Base-by-base conservation (phyloP, 2,797 vertebrate genomes). In the Hirundo rustica region DNA sequence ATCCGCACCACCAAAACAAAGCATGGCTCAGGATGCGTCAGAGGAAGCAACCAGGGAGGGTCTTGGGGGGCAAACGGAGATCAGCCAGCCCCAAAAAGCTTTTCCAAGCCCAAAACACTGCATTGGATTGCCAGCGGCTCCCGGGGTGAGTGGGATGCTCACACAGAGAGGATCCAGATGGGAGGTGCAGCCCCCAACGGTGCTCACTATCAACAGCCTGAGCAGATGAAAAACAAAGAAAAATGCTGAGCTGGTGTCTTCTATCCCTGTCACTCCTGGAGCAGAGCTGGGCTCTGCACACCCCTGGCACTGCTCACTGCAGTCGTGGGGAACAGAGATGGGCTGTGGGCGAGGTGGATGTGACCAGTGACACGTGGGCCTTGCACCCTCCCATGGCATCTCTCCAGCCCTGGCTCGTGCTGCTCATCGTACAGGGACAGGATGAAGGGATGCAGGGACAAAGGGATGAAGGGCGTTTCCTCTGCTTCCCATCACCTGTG, bases 161-260 rank as follows among this genome's bases (percentile, higher is more conserved):
- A 34, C 0, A 0, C 5, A 3, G 73, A 71, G 75, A 66, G 21
- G 65, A 93, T 88, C 64, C 4, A 30, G 64, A 21, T 6, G 4
- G 60, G 78, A 93, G 89, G 87, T 85, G 85, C 85, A 80, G 91
- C 89, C 51, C 72, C 51, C 54, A 42, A 71, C 58, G 1, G 68
- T 60, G 82, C 91, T 92, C 11, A 40, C 80, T 58, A 36, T 53
- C 67, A 95, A 94, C 93, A 89, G 80, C 85, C 89, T 14, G 9
- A 89, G 95, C 82, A 92, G 76, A 91, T 58, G 79, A 91, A 95
- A 96, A 95, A 96, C 96, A 96, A 96, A 96, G 96, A 50, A 95
- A 96, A 96, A 72, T 16, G 96, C 95, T 95, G 96, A 96, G 94
- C 83, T 95, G 76, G 95, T 95, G 94, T 74, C 94, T 95, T 92